phyloP scores from a whole-genome alignment of 2,113 vertebrate species.

The Lontra canadensis region DNA sequence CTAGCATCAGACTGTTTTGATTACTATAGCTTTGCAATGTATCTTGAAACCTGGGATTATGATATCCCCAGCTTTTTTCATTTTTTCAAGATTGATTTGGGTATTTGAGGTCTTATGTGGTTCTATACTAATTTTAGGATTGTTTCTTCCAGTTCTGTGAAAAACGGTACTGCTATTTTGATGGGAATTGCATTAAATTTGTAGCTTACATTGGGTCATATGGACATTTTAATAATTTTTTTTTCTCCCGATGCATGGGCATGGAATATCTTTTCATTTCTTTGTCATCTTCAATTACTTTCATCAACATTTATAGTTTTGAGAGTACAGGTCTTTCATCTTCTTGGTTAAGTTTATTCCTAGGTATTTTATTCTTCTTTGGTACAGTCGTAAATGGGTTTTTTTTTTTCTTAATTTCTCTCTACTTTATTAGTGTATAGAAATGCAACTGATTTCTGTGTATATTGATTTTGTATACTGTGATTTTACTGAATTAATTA shows the following conservation, averaged over 20 bases:
- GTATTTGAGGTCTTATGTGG: not conserved
- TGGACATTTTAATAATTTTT: not conserved
- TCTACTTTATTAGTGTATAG: not conserved
- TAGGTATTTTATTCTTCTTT: not conserved
- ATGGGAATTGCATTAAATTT: not conserved
- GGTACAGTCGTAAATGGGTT: not conserved
- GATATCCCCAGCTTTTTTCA: not conserved
- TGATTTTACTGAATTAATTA: not conserved
- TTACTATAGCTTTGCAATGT: not conserved
- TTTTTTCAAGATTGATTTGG: not conserved
- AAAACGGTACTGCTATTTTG: not conserved
- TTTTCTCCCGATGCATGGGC: not conserved
- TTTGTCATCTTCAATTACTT: not conserved
- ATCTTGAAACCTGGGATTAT: not conserved
- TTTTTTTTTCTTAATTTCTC: not conserved
- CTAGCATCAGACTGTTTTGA: not conserved
- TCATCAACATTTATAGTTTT: not conserved
- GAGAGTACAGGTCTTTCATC: not conserved
- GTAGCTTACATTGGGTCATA: not conserved
- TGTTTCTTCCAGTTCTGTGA: not conserved
- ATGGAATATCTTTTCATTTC: not conserved
- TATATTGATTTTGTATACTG: not conserved
- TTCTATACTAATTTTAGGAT: not conserved
- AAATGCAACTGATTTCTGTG: not conserved
- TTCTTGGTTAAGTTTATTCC: not conserved